Evolutionary conservation across 2,888 invertebrate genomes (phyloP), one percentile per base, ranked within the genome.

Genomic region (Cheilosia grossa): DNA sequence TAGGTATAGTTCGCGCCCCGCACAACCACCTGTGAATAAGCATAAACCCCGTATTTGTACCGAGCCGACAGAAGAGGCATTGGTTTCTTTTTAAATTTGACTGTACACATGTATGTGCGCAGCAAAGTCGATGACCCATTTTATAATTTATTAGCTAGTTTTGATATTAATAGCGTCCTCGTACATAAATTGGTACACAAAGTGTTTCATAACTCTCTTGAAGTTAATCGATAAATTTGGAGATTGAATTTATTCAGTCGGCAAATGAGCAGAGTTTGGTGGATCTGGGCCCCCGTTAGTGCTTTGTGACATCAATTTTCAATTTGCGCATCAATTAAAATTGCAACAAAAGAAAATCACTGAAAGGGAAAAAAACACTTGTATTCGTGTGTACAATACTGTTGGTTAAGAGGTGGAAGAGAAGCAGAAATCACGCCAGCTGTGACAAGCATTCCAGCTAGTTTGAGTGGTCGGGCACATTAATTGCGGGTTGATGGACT

Each of bases 251-350:
- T 42, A 77, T 37, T 82, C 64, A 66, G 30, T 54, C 40, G 67
- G 56, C 54, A 75, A 81, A 47, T 63, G 37, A 40, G 33, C 56
- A 30, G 21, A 17, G 17, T 47, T 37, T 47, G 19, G 19, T 33
- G 15, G 63, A 24, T 70, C 19, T 19, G 37, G 30, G 13, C 4
- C 21, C 17, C 53, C 27, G 42, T 6, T 21, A 9, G n/a, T 67
- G 51, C 42, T 37, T 66, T 58, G 40, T 40, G 40, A 67, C 51
- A 53, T 53, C 15, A 56, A 30, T 53, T 63, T 64, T 51, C 51
- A 77, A 70, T 70, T 64, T 72, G 54, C 67, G 56, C 78, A 79
- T 73, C 67, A 66, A 82, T 79, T 82, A 37, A 61, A 73, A 63
- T 56, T 53, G 53, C 49, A 49, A 73, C 59, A 82, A 79, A 79